A percentile compares a stretch with the other conserved stretches of the same genome.
These are phyloP conservation scores for Semaprochilodus insignis DNA, from an alignment of 2,797 vertebrate genomes.

Conservation along the genomic window DNA sequence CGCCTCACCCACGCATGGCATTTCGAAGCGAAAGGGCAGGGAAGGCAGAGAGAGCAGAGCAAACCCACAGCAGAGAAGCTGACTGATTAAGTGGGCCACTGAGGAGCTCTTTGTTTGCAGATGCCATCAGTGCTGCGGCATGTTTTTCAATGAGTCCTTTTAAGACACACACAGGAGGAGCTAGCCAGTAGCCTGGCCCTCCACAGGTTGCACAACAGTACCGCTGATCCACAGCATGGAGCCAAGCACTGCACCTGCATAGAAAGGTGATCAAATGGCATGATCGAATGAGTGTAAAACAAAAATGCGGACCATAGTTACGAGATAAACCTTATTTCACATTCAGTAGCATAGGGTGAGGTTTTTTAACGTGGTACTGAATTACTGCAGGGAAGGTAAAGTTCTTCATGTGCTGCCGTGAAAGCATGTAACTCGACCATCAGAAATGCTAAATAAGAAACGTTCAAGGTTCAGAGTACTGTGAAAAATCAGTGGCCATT, in stretches of 20 bases:
- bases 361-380: no score
- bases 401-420: no score
- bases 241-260: slow-evolving; percentile 10
- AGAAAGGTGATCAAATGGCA: neutral
- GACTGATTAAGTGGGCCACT: slow-evolving; percentile 54
- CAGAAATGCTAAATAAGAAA: no score
- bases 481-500: no score
- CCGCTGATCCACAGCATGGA: slow-evolving; percentile 13
- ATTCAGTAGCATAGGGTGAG: no score
- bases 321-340: no score
- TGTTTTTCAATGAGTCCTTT: slow-evolving; percentile 62
- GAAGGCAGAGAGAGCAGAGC: slow-evolving; percentile 20
- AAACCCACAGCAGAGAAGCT: slow-evolving; percentile 46
- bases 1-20: slow-evolving; percentile 20
- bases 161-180: slow-evolving; percentile 40
- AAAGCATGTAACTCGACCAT: no score
- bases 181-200: slow-evolving; percentile 19
- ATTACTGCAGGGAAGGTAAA: no score
- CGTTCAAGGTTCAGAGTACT: no score
- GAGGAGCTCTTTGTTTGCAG: slow-evolving; percentile 61
- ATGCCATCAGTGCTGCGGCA: slow-evolving; percentile 52
- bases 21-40: slow-evolving; percentile 25
- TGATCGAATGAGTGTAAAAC: neutral
- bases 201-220: slow-evolving; percentile 31
- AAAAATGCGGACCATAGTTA: neutral